A percentile compares a stretch with the other conserved stretches of the same genome.
Conservation (phyloP, 1,140 invertebrate species). For the Sarcophaga bullata region DNA sequence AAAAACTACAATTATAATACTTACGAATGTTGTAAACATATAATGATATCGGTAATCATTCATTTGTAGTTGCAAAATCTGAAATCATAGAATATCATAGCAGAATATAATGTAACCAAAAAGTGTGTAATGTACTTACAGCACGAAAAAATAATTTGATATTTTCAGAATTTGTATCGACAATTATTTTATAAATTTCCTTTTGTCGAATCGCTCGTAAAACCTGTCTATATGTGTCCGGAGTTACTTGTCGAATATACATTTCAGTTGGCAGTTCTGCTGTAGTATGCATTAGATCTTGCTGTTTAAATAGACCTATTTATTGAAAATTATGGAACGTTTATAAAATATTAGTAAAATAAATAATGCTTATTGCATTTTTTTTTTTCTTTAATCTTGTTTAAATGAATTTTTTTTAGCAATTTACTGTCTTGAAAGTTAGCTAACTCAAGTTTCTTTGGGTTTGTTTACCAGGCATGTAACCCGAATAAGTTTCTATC, state of each 20-base stretch:
- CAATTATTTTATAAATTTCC: constrained; percentile 84
- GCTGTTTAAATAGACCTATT: constrained; percentile 86
- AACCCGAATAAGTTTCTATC: too few species aligned
- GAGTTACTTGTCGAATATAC: constrained; percentile 82
- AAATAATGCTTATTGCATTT: too few species aligned
- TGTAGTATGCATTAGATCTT: constrained; percentile 81
- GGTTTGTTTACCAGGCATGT: too few species aligned
- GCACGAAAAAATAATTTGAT: constrained; percentile 83
- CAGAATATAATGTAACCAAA: constrained; percentile 13
- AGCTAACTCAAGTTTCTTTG: too few species aligned
- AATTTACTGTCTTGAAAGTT: too few species aligned
- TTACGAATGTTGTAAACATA: constrained; percentile 86
- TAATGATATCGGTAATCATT: constrained; percentile 94
- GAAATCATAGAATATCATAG: constrained; percentile 38
- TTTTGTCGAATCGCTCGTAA: constrained; percentile 83
- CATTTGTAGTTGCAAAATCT: constrained; percentile 78
- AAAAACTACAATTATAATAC: constrained; percentile 43
- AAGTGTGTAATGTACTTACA: constrained; percentile 65
- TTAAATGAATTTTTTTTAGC: too few species aligned
- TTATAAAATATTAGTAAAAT: constrained; percentile 2
- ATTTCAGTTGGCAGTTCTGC: constrained; percentile 79
- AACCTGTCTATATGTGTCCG: constrained; percentile 80
- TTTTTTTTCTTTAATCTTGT: too few species aligned
- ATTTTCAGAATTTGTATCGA: constrained; percentile 82
- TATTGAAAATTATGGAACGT: neutral